Percentiles rank a stretch among this genome's conserved stretches.
Conservation (phyloP, 2,888 invertebrate genomes). For the Anagyrus pseudococci region DNA sequence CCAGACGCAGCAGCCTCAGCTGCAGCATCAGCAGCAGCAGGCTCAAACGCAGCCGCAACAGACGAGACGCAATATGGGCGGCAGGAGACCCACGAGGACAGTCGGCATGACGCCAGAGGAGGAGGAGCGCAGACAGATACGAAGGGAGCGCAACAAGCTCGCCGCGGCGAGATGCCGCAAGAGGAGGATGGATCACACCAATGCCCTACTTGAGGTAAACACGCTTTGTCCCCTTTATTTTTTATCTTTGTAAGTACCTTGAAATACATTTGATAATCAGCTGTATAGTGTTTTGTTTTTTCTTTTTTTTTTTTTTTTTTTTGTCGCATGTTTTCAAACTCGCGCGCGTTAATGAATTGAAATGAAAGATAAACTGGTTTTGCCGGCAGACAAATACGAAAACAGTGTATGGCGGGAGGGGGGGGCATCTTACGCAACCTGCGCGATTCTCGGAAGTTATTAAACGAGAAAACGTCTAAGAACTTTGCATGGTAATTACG, state of each 20-base stretch:
- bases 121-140: slow-evolving; percentile 83
- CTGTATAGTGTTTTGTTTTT: too few species aligned
- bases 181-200: slow-evolving; percentile 94
- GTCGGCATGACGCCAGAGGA: slow-evolving; percentile 88
- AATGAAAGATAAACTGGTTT: too few species aligned
- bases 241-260: too few species aligned
- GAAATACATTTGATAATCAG: too few species aligned
- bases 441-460: too few species aligned
- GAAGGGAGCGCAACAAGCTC: slow-evolving; percentile 94
- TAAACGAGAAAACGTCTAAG: too few species aligned
- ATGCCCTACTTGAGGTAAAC: slow-evolving; percentile 79
- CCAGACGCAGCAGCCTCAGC: slow-evolving; percentile 61
- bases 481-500: too few species aligned
- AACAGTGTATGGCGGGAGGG: too few species aligned
- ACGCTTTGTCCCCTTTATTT: slow-evolving; percentile 4
- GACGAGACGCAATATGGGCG: slow-evolving; percentile 77
- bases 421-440: too few species aligned
- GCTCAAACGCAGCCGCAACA: slow-evolving; percentile 21
- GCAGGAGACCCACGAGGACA: slow-evolving; percentile 79
- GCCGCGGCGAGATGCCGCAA: slow-evolving; percentile 98
- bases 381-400: too few species aligned
- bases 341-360: too few species aligned
- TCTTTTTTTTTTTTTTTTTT: not conserved
- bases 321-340: not conserved
- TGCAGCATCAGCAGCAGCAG: slow-evolving; percentile 56